Evolutionary conservation across 2,113 vertebrate species (phyloP), one percentile per base, ranked within the genome.

Genomic region (Tinamus guttatus): DNA sequence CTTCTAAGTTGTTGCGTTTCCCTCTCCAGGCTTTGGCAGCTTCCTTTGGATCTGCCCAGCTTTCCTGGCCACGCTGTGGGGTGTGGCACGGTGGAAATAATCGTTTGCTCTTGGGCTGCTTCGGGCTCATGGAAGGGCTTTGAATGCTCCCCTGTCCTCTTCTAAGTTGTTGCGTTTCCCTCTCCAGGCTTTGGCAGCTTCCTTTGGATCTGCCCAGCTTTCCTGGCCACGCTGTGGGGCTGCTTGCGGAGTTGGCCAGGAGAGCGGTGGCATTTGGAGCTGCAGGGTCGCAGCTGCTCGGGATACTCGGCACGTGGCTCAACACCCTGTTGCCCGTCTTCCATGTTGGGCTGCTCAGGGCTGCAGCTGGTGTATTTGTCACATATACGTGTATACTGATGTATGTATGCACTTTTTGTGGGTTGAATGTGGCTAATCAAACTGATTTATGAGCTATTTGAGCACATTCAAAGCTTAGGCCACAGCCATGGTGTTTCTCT

Each of bases 281-380:
- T 0, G 0, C 9, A 0, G 81, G 58, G 41, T 65, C 49, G 13
- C n/a, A 1, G 81, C 91, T 38, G 38, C 81, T 73, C 1, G 0
- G 67, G 88, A 25, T 45, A 86, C 82, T 90, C 65, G 47, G 81
- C 63, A 30, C 62, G 2, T 54, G 73, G 58, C 43, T 67, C 3
- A 2, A 8, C 20, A 34, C 67, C 43, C 38, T 6, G 22, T 54
- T 65, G 19, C 59, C 38, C 2, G 0, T 18, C 62, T 58, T 34
- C 63, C 38, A 30, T 43, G 65, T 21, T 11, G 54, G 43, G 49
- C 80, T 77, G 41, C 43, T n/a, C 51, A 38, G 41, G 41, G 16
- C 32, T n/a, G 25, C 54, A 49, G 38, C 45, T n/a, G 2, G 51
- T 83, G 81, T 73, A 75, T 90, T 73, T 76, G 14, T 36, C 65